Evolutionary conservation across 2,888 invertebrate species (phyloP).

Genomic region (Margaritifera margaritifera): DNA sequence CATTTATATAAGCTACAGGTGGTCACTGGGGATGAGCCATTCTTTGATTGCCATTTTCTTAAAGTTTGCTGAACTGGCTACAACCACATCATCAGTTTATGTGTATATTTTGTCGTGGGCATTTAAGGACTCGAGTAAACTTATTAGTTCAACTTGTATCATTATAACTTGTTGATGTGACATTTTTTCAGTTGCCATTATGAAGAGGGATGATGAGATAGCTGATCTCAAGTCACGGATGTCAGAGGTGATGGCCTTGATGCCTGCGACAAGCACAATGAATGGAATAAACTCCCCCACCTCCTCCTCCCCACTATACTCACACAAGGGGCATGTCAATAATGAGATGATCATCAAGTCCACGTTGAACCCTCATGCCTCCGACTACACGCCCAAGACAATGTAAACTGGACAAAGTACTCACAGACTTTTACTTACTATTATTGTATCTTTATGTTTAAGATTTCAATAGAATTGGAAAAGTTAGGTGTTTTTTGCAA

Average conservation of each 20-base stretch:
- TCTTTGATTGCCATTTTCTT: too few species aligned
- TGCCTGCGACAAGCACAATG: constrained; percentile 77
- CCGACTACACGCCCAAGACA: constrained; percentile 89
- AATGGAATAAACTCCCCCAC: constrained; percentile 35
- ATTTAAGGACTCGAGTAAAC: too few species aligned
- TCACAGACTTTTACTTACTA: too few species aligned
- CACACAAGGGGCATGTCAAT: constrained; percentile 33
- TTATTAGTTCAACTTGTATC: neutral
- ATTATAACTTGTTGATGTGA: neutral
- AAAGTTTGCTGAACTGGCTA: too few species aligned
- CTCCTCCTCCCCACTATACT: constrained; percentile 61
- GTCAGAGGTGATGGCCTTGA: constrained; percentile 93
- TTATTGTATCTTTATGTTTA: too few species aligned
- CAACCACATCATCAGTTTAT: too few species aligned
- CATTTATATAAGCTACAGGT: too few species aligned
- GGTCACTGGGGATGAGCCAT: too few species aligned
- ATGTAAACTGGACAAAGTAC: constrained; percentile 15
- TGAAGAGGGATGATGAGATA: constrained; percentile 91
- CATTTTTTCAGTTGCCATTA: constrained; percentile 81
- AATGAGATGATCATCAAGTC: constrained; percentile 68
- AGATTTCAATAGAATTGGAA: too few species aligned
- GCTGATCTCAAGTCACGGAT: constrained; percentile 91
- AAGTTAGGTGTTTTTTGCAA: too few species aligned
- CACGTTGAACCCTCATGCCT: constrained; percentile 91
- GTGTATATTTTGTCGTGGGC: too few species aligned